Conservation (phyloP, 2,797 vertebrate genomes). For the Gymnodraco acuticeps region DNA sequence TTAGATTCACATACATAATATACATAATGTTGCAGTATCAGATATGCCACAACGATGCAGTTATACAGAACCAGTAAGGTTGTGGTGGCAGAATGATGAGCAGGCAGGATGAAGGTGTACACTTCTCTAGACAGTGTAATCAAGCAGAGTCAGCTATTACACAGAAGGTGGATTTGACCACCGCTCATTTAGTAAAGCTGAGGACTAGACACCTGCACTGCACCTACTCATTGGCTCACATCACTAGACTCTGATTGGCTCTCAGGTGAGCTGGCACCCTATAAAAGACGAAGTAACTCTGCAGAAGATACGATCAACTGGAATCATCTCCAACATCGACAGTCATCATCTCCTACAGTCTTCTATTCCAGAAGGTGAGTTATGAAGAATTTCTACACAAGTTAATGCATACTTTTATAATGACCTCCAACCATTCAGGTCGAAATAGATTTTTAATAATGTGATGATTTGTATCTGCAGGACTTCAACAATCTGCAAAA, state of each 20-base stretch:
- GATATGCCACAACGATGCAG: not conserved
- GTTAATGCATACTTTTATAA: not conserved
- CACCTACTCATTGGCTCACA: constrained; percentile 63
- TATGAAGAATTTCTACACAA: constrained; percentile 7
- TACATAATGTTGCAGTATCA: not conserved
- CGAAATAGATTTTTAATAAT: constrained; percentile 17
- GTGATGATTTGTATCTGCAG: constrained; percentile 41
- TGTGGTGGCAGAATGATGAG: constrained; percentile 28
- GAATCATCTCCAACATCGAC: constrained; percentile 22
- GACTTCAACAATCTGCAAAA: constrained; percentile 54
- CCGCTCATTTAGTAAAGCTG: constrained; percentile 83
- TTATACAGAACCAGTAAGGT: not conserved
- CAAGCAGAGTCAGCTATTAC: constrained; percentile 74
- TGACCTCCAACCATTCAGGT: not conserved
- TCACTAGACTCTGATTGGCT: constrained; percentile 67
- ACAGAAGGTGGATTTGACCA: constrained; percentile 76
- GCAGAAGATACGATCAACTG: constrained; percentile 21
- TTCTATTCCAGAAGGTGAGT: constrained; percentile 65
- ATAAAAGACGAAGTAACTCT: constrained; percentile 67
- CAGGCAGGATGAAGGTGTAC: constrained; percentile 41
- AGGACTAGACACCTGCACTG: constrained; percentile 69
- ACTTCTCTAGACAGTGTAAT: constrained; percentile 73
- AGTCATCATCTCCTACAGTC: constrained; percentile 22
- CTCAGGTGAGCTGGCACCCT: constrained; percentile 39
- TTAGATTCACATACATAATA: no score